Base-by-base conservation (phyloP, 2,888 invertebrate genomes). In the Hipparchia sbordonii region DNA sequence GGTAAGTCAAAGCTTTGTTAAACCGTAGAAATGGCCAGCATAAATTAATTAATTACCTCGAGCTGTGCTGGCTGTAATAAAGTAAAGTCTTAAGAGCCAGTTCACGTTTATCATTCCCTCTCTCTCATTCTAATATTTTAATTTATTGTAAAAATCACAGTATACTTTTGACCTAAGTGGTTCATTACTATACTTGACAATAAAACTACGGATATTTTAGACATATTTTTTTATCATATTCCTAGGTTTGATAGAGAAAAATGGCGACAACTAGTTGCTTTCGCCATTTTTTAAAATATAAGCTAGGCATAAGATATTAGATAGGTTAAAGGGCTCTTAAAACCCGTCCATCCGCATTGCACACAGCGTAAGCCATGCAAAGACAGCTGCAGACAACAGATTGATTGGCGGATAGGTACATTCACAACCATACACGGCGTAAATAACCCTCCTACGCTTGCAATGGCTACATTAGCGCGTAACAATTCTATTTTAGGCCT, bases 321-420 rank as follows among this genome's bases (percentile, higher is more conserved):
- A 23, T 23, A 23, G 23, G 23, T 1, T 23, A 23, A 23, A 23
- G 23, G 23, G 23, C 23, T 60, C 54, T 73, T 52, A 61, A 73
- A 59, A 59, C 69, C 74, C 62, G 70, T 71, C 39, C 62, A 71
- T 71, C 75, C 75, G 61, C 75, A 73, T 68, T 66, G 60, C 72
- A 69, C 67, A 52, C 70, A n/a, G 67, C 71, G 51, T 65, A 46
- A 68, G 62, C 70, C 61, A 67, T 67, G 69, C 74, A 74, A 75
- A 72, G 73, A 57, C 60, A 60, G 70, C 60, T 73, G 78, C 79
- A 73, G 74, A 71, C 77, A 78, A 80, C 79, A 77, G 76, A 77
- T 80, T 79, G 79, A 81, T 79, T 78, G 78, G 67, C 70, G 76
- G 77, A 77, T 77, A n/a, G n/a, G n/a, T n/a, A 76, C 66, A 74